Evolutionary conservation across 64 coral and sea anemone species (phyloP), one percentile per base, ranked within the genome.

Genomic region (Dendrophyllia cribrosa): DNA sequence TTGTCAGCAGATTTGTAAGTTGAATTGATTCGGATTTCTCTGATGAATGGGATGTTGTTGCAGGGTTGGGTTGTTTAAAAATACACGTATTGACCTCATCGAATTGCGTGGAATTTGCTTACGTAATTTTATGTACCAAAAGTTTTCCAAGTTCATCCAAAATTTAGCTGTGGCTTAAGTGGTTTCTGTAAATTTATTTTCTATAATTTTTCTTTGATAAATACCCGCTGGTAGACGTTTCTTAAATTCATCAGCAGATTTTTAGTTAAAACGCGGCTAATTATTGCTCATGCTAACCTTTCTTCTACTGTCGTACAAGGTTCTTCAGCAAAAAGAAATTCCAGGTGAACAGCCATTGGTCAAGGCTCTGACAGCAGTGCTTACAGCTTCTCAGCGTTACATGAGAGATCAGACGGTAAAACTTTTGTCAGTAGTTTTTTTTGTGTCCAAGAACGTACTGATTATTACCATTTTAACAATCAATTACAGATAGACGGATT

Each of bases 1-100:
- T 95, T 66, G 93, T 95, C 74, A 61, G 61, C 74, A 72, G 93
- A 91, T 89, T 90, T 91, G 93, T 95, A 91, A 88, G 87, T 87
- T 20, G 16, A 73, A n/a, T 43, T 6, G 3, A 44, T 62, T n/a
- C 5, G 2, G 22, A 48, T 20, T 51, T 20, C 25, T 62, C 6
- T 25, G 6, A 10, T 55, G 7, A 47, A 78, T 9, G 75, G 44
- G 43, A 78, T 16, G 46, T 8, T 45, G 15, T 9, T 19, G 75
- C 11, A 53, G 61, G 4, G 16, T 34, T 34, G 0, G 34, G 34
- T 34, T 34, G 34, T 34, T 34, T 34, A 0, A 34, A 34, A 34
- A 34, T 34, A 34, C 34, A 34, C 34, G 34, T 34, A 34, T 34
- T 34, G 34, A 34, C 34, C 34, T 34, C 34, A 34, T 34, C 34